A percentile compares a stretch with the other conserved stretches of the same genome.
These are phyloP conservation scores for Phyllopteryx taeniolatus DNA, from an alignment of 2,113 vertebrate species.

Conservation along the genomic window DNA sequence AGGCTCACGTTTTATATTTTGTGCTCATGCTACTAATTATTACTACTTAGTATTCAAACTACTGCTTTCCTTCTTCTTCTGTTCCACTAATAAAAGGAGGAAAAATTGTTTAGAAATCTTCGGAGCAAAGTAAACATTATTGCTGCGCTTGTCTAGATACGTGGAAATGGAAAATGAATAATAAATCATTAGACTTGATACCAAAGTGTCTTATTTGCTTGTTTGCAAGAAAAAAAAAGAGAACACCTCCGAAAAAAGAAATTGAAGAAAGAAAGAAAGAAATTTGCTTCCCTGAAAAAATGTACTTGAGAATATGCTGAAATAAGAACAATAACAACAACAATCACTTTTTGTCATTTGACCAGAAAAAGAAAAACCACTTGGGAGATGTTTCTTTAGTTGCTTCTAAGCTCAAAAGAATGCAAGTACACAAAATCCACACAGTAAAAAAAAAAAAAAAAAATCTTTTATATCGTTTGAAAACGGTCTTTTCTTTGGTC, in stretches of 20 bases:
- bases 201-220: slow-evolving; percentile 19
- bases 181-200: slow-evolving; percentile 48
- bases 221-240: background rate
- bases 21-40: background rate
- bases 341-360: background rate
- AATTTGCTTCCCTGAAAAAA: slow-evolving; percentile 10
- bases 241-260: background rate
- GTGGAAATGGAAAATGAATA: slow-evolving; percentile 19
- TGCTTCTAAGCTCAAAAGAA: too few relatives aligned
- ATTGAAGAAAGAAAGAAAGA: background rate
- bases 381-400: background rate
- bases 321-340: background rate
- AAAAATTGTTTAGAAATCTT: background rate
- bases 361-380: background rate
- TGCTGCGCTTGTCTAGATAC: background rate
- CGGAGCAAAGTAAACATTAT: background rate
- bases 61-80: background rate
- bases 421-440: too few relatives aligned
- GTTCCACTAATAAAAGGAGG: background rate
- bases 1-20: slow-evolving; percentile 52
- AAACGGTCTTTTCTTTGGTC: too few relatives aligned
- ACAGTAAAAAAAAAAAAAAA: too few relatives aligned
- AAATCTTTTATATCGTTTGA: too few relatives aligned
- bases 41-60: background rate
- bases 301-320: too few relatives aligned